Evolutionary conservation across 1,140 invertebrate species (phyloP).

Genomic region (Venturia canescens): DNA sequence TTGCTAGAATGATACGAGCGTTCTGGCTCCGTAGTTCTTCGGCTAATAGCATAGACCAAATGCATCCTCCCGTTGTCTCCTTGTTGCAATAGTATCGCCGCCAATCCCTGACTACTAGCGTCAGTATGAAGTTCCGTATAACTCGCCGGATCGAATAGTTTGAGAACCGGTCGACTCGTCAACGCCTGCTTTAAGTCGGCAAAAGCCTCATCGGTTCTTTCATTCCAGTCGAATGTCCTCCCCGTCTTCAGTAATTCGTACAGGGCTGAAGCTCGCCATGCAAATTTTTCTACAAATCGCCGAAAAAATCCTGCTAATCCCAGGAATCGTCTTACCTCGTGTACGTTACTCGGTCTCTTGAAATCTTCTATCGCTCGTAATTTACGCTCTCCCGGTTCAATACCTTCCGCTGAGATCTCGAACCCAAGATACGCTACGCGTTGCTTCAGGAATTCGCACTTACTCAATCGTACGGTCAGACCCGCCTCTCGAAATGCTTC

Average conservation of each 20-base stretch:
- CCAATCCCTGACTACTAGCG: constrained; percentile 64
- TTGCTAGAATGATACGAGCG: constrained; percentile 53
- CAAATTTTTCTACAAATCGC: constrained; percentile 61
- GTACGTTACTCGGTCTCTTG: constrained; percentile 51
- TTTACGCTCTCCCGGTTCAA: constrained; percentile 61
- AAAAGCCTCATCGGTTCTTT: neutral
- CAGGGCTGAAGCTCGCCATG: constrained; percentile 58
- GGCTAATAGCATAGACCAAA: constrained; percentile 49
- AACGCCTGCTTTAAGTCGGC: constrained; percentile 20
- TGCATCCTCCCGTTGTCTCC: constrained; percentile 25
- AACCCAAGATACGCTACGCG: constrained; percentile 65
- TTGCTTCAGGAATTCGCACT: constrained; percentile 34
- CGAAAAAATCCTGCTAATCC: constrained; percentile 69
- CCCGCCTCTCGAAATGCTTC: constrained; percentile 33
- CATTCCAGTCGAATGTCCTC: constrained; percentile 50
- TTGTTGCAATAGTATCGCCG: constrained; percentile 70
- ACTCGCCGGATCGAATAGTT: constrained; percentile 41
- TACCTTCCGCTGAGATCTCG: constrained; percentile 60
- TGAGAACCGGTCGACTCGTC: constrained; percentile 11
- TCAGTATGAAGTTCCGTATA: constrained; percentile 64
- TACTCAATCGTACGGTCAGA: constrained; percentile 17
- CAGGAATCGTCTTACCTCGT: constrained; percentile 63
- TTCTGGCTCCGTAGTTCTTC: constrained; percentile 52
- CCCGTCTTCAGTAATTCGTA: constrained; percentile 60
- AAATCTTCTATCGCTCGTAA: constrained; percentile 62